Evolutionary conservation across 2,888 invertebrate genomes (phyloP).

Genomic region (Sympetrum striolatum): DNA sequence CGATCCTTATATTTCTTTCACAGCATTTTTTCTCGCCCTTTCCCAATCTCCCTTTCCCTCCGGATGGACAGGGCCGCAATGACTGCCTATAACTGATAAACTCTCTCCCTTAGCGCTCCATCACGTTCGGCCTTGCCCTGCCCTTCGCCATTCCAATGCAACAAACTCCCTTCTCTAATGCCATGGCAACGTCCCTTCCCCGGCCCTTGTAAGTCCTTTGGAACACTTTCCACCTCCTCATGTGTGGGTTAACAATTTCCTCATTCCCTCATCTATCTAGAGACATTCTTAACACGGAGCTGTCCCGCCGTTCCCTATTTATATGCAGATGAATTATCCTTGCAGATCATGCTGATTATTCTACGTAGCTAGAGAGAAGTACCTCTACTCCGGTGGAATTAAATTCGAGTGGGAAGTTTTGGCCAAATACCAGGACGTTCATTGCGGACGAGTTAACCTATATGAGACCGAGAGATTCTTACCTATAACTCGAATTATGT

Average conservation of each 20-base stretch:
- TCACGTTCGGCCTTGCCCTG: conserved; percentile 1
- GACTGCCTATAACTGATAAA: conserved; percentile 32
- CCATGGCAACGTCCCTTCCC: neutral
- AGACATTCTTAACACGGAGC: no score
- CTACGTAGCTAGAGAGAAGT: no score
- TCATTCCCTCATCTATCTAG: neutral
- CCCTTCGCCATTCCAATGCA: neutral
- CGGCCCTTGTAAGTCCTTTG: neutral
- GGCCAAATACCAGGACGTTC: no score
- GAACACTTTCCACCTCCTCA: neutral
- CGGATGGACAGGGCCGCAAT: neutral
- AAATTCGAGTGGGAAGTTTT: no score
- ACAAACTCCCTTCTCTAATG: neutral
- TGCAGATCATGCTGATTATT: no score
- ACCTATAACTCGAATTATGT: no score
- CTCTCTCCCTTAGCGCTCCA: conserved; percentile 16
- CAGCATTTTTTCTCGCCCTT: neutral
- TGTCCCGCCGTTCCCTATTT: no score
- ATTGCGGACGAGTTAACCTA: no score
- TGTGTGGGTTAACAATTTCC: neutral
- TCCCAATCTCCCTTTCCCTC: neutral
- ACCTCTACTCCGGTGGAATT: no score
- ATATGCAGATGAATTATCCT: no score
- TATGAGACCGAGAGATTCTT: no score
- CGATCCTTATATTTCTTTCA: conserved; percentile 36